Base-by-base conservation (phyloP, 1,140 invertebrate genomes). In the Pseudomyrmex concolor region DNA sequence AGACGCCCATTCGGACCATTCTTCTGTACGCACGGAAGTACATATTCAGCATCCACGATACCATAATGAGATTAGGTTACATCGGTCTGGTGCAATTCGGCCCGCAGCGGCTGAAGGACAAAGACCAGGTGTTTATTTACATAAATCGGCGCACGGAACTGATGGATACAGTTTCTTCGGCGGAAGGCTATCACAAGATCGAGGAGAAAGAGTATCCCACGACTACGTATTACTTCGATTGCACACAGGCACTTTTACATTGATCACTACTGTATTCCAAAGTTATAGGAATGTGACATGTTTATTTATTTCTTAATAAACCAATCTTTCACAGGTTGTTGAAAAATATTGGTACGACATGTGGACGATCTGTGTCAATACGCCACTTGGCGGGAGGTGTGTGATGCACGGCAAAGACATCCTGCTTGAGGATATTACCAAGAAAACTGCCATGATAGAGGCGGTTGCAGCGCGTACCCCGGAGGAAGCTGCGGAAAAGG, bases 331-430 rank as follows among this genome's bases (percentile, higher is more conserved):
- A 83, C 54, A 80, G 54, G 10, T 2, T 10, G 91, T 97, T 0
- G 95, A 96, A 10, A 94, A 95, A n/a, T 97, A 97, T 91, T 98
- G 97, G 97, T 95, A 95, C 71, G 95, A 97, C 62, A 93, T 97
- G 91, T 96, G 96, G 94, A 95, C 95, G 45, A 96, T 96, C 62
- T 96, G 96, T 83, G 94, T 97, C 25, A 95, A 96, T 78, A 97
- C 97, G 0, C 95, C 95, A 55, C 90, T 97, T 12, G 96, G 96
- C 34, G 95, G 95, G 55, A 90, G 92, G 48, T 67, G 91, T n/a
- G 91, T 89, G 1, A 92, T 93, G 13, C 84, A 92, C 84, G 94
- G 95, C 0, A 95, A 95, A 83, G 93, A 95, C 80, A 94, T 96
- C 59, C 84, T 94, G 67, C 83, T 96, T 2, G 95, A 95, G 78